Evolutionary conservation across 2,797 vertebrate genomes (phyloP).

Genomic region (Myiotriccus ornatus): DNA sequence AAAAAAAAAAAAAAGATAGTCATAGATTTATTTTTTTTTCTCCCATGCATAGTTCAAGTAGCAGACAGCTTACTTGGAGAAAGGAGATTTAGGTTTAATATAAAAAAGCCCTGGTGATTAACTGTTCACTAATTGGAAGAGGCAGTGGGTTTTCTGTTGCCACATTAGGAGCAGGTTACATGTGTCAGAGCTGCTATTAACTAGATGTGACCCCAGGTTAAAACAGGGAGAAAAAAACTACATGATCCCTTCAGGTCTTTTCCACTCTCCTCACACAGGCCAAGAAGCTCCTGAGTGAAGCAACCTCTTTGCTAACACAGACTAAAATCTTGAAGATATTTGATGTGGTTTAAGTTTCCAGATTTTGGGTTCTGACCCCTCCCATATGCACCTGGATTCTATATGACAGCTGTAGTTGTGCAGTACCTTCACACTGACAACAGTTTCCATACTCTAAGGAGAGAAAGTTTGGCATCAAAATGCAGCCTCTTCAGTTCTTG

Average conservation of each 20-base stretch:
- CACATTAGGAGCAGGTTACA: not conserved
- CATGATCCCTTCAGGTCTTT: not conserved
- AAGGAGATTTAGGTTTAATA: not conserved
- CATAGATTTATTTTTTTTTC: not conserved
- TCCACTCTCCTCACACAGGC: not conserved
- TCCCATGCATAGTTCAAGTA: conserved; percentile 4
- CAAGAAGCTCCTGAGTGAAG: not conserved
- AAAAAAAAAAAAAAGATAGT: not conserved
- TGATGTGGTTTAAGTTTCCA: not conserved
- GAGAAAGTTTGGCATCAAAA: not conserved
- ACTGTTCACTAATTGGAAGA: not conserved
- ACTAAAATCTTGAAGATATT: not conserved
- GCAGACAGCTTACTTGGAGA: not conserved
- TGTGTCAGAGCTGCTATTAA: not conserved
- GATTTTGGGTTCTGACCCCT: not conserved
- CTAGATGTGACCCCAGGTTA: not conserved
- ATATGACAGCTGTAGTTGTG: not conserved
- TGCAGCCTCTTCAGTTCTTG: not conserved
- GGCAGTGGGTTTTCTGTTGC: not conserved
- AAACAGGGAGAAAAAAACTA: not conserved
- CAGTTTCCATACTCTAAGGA: not conserved
- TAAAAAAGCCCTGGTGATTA: not conserved
- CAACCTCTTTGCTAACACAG: not conserved
- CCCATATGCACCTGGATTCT: not conserved
- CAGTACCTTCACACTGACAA: not conserved